These are phyloP conservation scores for Neodon shergylaensis DNA, from an alignment of 2,113 vertebrate species.

Conservation along the genomic window DNA sequence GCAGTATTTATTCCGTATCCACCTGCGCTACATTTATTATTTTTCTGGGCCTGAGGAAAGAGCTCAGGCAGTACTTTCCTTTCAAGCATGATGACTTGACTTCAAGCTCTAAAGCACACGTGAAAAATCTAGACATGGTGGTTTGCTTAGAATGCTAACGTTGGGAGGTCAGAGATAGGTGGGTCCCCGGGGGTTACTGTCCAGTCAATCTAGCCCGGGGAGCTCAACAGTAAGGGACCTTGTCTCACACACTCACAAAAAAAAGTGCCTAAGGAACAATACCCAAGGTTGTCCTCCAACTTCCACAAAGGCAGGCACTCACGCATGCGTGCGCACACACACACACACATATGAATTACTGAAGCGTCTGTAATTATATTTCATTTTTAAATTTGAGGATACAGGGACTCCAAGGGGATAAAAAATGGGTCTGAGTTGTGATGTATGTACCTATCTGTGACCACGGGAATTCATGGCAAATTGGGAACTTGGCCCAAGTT, in stretches of 20 bases:
- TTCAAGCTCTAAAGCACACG: background rate
- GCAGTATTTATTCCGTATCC: background rate
- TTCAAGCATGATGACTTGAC: background rate
- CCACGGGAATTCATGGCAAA: background rate
- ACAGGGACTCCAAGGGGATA: background rate
- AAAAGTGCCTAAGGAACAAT: background rate
- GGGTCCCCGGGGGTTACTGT: background rate
- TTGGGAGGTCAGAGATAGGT: background rate
- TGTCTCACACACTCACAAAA: background rate
- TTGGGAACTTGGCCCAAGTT: background rate
- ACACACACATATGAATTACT: background rate
- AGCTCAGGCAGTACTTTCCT: background rate
- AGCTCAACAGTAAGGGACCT: background rate
- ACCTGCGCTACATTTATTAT: background rate
- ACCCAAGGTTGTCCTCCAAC: too few species aligned
- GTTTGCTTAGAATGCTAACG: background rate
- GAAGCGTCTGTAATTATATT: background rate
- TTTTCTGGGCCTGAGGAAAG: background rate
- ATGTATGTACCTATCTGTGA: background rate
- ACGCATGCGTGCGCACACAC: fast-evolving
- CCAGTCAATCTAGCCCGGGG: background rate
- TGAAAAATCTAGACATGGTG: background rate
- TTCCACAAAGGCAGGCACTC: background rate
- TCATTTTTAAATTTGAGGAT: background rate
- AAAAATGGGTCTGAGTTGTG: background rate